Base-by-base conservation (phyloP, 1,140 invertebrate species). In the Heliothis subflexa region DNA sequence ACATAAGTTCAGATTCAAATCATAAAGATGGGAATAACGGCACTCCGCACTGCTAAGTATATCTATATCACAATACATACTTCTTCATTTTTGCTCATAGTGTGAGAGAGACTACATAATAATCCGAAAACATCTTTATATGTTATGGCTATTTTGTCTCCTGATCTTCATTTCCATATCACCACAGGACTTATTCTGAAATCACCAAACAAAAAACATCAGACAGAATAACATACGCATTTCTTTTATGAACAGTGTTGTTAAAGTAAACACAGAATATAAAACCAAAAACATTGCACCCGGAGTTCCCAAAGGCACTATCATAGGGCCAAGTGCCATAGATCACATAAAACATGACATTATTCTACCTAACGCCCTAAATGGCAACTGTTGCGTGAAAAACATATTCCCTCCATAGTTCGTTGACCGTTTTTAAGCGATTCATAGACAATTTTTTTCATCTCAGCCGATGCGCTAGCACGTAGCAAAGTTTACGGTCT, bases 401-500 rank as follows among this genome's bases (percentile, higher is more conserved):
- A 64, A 45, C 45, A 16, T 18, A 18, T 40, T 64, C 40, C 47
- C 40, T 40, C 14, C 21, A 64, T 68, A 84, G 88, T 82, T 90
- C 87, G 82, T 84, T 84, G 87, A 88, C 86, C 87, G 78, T 84
- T 86, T 84, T 84, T 84, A 86, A 87, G 84, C 85, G 76, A 84
- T 86, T 85, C 83, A 7, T 40, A 82, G 82, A 81, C 64, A 64
- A 86, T 89, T 88, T 84, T 83, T 82, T 70, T 72, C 73, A 76
- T 66, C 52, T 55, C 52, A 82, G 74, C 75, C 75, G 81, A 81
- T 79, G 85, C 62, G 81, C 83, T 12, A 47, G 72, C 89, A 89
- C 91, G 90, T 90, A 88, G 85, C 81, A 82, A 81, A 82, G 57
- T 85, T 86, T 83, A 91, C 88, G 91, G 82, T 89, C 85, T 71